phyloP scores from a whole-genome alignment of 2,888 invertebrate species.

The Sylvicola cinctus region DNA sequence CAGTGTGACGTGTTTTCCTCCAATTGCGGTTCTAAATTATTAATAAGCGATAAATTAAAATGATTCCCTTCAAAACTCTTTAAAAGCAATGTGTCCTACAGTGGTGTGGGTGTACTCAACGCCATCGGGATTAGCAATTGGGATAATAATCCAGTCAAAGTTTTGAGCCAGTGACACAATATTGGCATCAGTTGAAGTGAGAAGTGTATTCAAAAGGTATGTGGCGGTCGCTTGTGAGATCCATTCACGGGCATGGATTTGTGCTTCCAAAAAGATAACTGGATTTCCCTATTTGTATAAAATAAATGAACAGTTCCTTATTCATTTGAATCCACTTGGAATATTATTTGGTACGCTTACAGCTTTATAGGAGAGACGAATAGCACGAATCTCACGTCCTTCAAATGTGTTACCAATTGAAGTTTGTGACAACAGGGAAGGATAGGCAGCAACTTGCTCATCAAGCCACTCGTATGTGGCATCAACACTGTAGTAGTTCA shows the following conservation, averaged over 20 bases:
- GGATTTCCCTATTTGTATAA: slow-evolving; percentile 21
- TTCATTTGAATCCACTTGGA: neutral
- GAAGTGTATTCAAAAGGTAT: slow-evolving; percentile 45
- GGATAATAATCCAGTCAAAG: slow-evolving; percentile 56
- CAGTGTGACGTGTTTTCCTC: slow-evolving; percentile 39
- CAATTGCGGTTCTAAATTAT: slow-evolving; percentile 46
- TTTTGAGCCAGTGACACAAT: slow-evolving; percentile 37
- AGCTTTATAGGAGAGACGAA: slow-evolving; percentile 9
- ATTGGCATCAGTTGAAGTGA: slow-evolving; percentile 33
- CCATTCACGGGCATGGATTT: slow-evolving; percentile 50
- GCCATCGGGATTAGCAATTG: slow-evolving; percentile 56
- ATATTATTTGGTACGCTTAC: slow-evolving; percentile 2
- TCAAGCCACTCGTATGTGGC: slow-evolving; percentile 31
- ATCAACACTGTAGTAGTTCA: slow-evolving; percentile 8
- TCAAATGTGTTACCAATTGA: slow-evolving; percentile 27
- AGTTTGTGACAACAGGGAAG: slow-evolving; percentile 24
- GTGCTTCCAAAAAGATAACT: slow-evolving; percentile 41
- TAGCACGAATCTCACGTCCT: slow-evolving; percentile 26
- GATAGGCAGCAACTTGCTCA: slow-evolving; percentile 21
- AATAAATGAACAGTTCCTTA: neutral
- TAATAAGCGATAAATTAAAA: no score
- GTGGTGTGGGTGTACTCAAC: slow-evolving; percentile 39
- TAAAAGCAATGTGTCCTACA: slow-evolving; percentile 25
- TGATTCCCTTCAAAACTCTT: no score
- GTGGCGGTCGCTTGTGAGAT: slow-evolving; percentile 47